These are phyloP conservation scores for Orthonyx spaldingii DNA, from an alignment of 2,113 vertebrate species.

Conservation along the genomic window DNA sequence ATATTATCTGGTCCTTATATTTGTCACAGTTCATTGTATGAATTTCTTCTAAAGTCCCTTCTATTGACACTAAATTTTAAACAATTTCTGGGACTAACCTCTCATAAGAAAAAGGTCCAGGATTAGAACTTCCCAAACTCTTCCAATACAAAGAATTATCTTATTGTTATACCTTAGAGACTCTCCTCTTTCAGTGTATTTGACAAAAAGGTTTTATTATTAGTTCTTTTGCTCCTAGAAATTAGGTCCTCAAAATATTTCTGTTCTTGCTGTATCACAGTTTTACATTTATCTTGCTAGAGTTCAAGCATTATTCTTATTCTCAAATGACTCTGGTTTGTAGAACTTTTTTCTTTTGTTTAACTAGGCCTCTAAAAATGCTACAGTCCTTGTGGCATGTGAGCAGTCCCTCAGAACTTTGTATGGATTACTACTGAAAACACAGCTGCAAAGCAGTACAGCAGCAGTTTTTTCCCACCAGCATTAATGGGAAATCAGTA, in stretches of 20 bases:
- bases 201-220: not conserved
- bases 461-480: not conserved
- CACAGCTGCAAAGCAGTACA: not conserved
- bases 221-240: not conserved
- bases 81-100: not conserved
- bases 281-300: not conserved
- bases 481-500: not conserved
- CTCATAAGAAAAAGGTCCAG: not conserved
- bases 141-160: not conserved
- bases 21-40: not conserved
- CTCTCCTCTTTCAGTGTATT: not conserved
- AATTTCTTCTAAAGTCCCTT: not conserved
- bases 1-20: not conserved
- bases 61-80: not conserved
- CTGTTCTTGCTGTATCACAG: not conserved
- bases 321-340: not conserved
- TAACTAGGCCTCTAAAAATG: not conserved
- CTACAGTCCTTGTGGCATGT: not conserved
- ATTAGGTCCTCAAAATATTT: not conserved
- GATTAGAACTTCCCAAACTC: not conserved
- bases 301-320: not conserved
- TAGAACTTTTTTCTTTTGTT: not conserved
- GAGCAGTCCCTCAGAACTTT: not conserved
- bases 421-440: not conserved
- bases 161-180: not conserved